These are phyloP conservation scores for Eunapius fragilis DNA, from an alignment of 37 sponge, comb jelly and placozoan genomes.

Conservation along the genomic window DNA sequence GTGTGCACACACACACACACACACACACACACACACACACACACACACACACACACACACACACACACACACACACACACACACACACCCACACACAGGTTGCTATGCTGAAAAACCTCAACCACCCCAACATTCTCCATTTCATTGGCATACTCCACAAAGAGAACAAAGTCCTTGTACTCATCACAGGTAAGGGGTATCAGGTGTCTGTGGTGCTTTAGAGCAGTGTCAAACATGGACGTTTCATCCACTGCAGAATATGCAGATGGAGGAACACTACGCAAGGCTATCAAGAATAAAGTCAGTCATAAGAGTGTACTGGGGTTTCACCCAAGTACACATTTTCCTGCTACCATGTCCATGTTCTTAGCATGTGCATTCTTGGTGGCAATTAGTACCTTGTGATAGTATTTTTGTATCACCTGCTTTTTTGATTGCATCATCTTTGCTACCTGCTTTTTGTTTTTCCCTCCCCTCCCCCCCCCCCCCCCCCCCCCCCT, in stretches of 20 bases:
- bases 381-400: too few species aligned
- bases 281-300: constrained; percentile 60
- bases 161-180: constrained; percentile 62
- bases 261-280: constrained; percentile 85
- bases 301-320: constrained; percentile 5
- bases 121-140: constrained; percentile 80
- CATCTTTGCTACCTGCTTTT: too few species aligned
- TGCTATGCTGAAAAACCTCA: constrained; percentile 63
- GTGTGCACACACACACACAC: neutral
- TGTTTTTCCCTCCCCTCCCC: neutral
- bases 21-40: constrained; percentile 5
- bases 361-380: too few species aligned
- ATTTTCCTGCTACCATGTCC: too few species aligned
- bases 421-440: too few species aligned
- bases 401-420: too few species aligned
- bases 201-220: neutral
- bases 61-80: neutral
- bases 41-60: constrained; percentile 1
- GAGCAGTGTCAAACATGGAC: neutral
- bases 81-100: constrained; percentile 35
- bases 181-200: constrained; percentile 68
- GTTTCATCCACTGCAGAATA: constrained; percentile 50
- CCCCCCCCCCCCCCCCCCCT: neutral
- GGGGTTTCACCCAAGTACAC: too few species aligned
- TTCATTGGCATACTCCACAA: constrained; percentile 81